phyloP scores from a whole-genome alignment of 2,888 invertebrate genomes.

The Polydrusus tereticollis region DNA sequence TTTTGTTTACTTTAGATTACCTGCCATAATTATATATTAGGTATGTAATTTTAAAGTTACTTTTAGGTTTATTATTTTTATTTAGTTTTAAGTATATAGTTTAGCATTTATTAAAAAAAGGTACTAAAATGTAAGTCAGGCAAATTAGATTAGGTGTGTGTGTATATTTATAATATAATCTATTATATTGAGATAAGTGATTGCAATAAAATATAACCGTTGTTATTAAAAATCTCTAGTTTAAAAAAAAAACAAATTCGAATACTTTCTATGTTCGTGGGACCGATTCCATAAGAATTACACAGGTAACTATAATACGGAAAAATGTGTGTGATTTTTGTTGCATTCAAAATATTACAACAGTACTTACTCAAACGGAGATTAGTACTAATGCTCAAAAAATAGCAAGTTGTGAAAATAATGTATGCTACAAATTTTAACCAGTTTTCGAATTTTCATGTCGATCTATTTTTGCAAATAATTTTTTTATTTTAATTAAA shows the following conservation, averaged over 20 bases:
- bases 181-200: constrained; percentile 27
- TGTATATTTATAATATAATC: constrained; percentile 27
- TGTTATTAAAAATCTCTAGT: constrained; percentile 29
- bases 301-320: constrained; percentile 5
- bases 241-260: constrained; percentile 26
- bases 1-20: constrained; percentile 32
- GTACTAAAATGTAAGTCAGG: constrained; percentile 36
- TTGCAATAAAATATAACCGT: constrained; percentile 36
- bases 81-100: constrained; percentile 23
- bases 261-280: constrained; percentile 38
- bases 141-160: constrained; percentile 27
- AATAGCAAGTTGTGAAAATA: neutral
- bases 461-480: constrained; percentile 3
- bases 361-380: no score
- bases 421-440: neutral
- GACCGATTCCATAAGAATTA: constrained; percentile 10
- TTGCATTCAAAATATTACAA: no score
- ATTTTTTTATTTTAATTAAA: neutral
- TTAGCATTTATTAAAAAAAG: constrained; percentile 34
- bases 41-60: constrained; percentile 3
- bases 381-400: no score
- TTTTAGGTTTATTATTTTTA: constrained; percentile 5
- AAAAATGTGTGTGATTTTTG: constrained; percentile 9
- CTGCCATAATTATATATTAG: constrained; percentile 34
- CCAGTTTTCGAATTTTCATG: neutral